Conservation (phyloP, 2,888 invertebrate species). For the Ennomos quercinarius region DNA sequence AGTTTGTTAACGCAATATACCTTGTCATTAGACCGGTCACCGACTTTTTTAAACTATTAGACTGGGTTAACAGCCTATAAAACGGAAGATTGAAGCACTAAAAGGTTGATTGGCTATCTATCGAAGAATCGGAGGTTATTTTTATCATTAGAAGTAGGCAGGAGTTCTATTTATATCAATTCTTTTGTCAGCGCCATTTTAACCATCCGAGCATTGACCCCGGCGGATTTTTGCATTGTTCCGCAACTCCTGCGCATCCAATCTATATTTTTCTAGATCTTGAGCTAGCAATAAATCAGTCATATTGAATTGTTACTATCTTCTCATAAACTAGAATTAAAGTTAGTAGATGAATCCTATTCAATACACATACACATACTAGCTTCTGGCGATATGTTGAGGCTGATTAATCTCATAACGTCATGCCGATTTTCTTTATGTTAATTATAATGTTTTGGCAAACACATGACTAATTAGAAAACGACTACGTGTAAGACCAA, state of each 20-base stretch:
- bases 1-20: constrained; percentile 17
- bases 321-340: constrained; percentile 14
- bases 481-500: constrained; percentile 5
- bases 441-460: constrained; percentile 1
- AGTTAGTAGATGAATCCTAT: constrained; percentile 9
- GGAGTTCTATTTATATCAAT: constrained; percentile 35
- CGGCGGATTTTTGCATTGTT: constrained; percentile 61
- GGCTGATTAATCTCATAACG: too few species aligned
- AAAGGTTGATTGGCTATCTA: constrained; percentile 37
- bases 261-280: constrained; percentile 41
- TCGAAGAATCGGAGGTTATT: constrained; percentile 30
- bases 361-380: constrained; percentile 5
- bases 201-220: constrained; percentile 64
- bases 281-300: constrained; percentile 43
- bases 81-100: constrained; percentile 31
- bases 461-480: constrained; percentile 9
- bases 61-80: constrained; percentile 35
- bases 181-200: constrained; percentile 58
- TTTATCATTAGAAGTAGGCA: constrained; percentile 28
- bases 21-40: constrained; percentile 23
- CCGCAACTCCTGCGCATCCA: constrained; percentile 63
- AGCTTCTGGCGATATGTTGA: not conserved
- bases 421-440: not conserved
- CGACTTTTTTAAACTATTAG: constrained; percentile 28
- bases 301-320: constrained; percentile 36